Conservation (phyloP, 1,140 invertebrate species). For the Bathynomus jamesi region DNA sequence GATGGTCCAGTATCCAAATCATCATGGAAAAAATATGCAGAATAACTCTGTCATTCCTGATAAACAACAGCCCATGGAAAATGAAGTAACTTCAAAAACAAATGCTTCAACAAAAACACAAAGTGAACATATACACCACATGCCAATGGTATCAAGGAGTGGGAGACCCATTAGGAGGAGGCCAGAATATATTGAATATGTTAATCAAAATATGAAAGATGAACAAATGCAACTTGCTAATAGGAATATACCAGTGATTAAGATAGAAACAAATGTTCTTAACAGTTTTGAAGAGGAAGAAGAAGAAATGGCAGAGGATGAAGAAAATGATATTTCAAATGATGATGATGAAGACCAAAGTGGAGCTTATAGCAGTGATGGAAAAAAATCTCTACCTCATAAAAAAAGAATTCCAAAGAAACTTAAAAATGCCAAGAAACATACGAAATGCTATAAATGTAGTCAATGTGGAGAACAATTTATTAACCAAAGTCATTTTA, state of each 20-base stretch:
- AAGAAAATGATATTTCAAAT: constrained; percentile 25
- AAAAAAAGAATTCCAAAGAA: constrained; percentile 59
- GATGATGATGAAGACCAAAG: constrained; percentile 30
- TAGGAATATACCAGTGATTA: constrained; percentile 14
- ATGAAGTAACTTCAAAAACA: background rate
- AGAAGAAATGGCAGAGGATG: constrained; percentile 15
- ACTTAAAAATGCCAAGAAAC: constrained; percentile 47
- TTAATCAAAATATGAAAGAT: constrained; percentile 27
- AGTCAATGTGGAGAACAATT: constrained; percentile 43
- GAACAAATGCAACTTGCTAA: constrained; percentile 11
- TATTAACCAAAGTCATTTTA: constrained; percentile 38
- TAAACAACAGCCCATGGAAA: too few relatives aligned
- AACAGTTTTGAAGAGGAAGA: constrained; percentile 24
- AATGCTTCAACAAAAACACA: constrained; percentile 11
- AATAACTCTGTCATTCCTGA: too few relatives aligned
- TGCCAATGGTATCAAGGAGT: constrained; percentile 29
- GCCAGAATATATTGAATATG: constrained; percentile 33
- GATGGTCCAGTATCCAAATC: background rate
- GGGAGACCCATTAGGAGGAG: constrained; percentile 29
- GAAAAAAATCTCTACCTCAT: constrained; percentile 48
- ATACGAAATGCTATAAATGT: constrained; percentile 43
- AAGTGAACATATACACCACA: too few relatives aligned
- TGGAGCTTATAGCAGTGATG: constrained; percentile 29
- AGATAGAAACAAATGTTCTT: constrained; percentile 19
- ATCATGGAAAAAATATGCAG: background rate